These are phyloP conservation scores for Cepphus grylle DNA, from an alignment of 2,113 vertebrate species.

Conservation along the genomic window DNA sequence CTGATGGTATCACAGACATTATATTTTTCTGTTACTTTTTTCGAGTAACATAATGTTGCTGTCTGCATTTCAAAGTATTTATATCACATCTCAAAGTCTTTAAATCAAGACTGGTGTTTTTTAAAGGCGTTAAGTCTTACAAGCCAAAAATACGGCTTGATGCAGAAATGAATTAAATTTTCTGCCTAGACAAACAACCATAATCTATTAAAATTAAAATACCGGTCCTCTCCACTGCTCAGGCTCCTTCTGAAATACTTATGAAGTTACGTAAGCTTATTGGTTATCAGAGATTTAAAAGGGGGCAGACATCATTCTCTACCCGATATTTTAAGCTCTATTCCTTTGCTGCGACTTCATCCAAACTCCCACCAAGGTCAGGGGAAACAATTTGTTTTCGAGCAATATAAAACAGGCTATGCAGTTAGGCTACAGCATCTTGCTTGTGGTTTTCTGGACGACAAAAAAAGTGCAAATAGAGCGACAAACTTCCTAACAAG, in stretches of 20 bases:
- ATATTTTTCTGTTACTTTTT: conserved; percentile 3
- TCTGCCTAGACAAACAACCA: background rate
- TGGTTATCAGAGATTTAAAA: background rate
- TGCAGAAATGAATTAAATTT: background rate
- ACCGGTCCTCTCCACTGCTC: background rate
- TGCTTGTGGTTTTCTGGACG: background rate
- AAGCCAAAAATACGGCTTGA: background rate
- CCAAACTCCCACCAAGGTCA: background rate
- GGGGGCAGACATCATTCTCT: background rate
- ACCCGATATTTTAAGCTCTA: background rate
- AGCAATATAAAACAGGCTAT: background rate
- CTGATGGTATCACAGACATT: background rate
- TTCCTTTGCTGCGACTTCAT: background rate
- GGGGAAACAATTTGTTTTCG: background rate
- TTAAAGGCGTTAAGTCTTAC: background rate
- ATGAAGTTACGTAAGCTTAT: background rate
- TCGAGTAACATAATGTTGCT: background rate
- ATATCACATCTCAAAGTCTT: background rate
- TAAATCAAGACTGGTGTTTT: background rate
- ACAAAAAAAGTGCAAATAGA: background rate
- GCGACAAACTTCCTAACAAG: background rate
- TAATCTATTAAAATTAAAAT: conserved; percentile 23
- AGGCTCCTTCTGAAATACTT: background rate
- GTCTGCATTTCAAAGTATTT: conserved; percentile 28
- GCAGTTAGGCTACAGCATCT: background rate